These are phyloP conservation scores for Hydrozoanthus tunicans DNA, from an alignment of 64 coral and sea anemone species.

Conservation along the genomic window DNA sequence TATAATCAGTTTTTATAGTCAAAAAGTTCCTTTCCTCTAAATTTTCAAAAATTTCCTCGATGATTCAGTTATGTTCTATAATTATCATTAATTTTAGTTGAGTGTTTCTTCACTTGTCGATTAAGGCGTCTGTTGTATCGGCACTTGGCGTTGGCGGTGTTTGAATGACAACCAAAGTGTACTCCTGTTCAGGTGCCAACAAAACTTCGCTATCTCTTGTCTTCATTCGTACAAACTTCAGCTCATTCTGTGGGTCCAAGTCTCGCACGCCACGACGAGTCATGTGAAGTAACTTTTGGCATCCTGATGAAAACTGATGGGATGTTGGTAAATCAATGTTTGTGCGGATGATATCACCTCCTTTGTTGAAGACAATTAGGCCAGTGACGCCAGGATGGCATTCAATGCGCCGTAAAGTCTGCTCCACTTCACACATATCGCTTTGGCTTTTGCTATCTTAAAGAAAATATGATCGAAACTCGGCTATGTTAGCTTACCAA, in stretches of 20 bases:
- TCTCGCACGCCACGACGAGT: conserved; percentile 68
- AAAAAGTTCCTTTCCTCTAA: too few species aligned
- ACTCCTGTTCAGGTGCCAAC: conserved; percentile 55
- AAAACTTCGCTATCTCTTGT: conserved; percentile 60
- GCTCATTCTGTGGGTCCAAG: conserved; percentile 75
- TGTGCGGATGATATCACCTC: conserved; percentile 25
- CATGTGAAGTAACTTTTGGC: conserved; percentile 41
- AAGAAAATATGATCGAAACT: too few species aligned
- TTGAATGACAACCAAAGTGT: conserved; percentile 70
- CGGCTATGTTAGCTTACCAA: too few species aligned
- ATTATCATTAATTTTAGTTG: too few species aligned
- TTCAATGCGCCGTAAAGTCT: conserved; percentile 29
- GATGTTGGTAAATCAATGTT: conserved; percentile 57
- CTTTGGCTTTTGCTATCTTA: too few species aligned
- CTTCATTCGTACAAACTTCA: conserved; percentile 58
- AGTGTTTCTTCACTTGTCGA: too few species aligned
- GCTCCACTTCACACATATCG: background rate
- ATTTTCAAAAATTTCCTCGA: too few species aligned
- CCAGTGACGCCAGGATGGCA: conserved; percentile 52
- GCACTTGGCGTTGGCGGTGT: background rate
- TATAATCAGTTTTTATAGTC: too few species aligned
- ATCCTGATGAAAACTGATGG: conserved; percentile 48
- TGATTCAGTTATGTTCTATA: too few species aligned
- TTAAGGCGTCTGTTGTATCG: too few species aligned
- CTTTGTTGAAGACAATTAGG: conserved; percentile 42